These are phyloP conservation scores for Acholoe squamosa DNA, from an alignment of 2,888 invertebrate genomes.

Conservation along the genomic window DNA sequence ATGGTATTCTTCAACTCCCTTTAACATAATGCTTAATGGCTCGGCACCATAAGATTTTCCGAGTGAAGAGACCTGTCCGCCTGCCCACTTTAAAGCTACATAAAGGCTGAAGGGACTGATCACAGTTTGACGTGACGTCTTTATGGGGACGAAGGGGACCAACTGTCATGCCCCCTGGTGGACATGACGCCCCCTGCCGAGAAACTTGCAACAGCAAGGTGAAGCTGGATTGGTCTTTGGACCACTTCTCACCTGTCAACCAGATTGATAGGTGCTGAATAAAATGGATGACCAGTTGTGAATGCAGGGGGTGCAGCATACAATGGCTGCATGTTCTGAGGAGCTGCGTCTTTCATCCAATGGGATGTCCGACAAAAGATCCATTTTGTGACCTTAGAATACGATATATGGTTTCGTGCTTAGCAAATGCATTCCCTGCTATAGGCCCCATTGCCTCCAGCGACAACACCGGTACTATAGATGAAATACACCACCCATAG, in stretches of 20 bases:
- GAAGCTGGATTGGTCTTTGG: neutral
- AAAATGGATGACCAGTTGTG: neutral
- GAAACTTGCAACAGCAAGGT: neutral
- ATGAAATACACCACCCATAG: too few species aligned
- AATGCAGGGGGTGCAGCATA: too few species aligned
- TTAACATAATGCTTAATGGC: too few species aligned
- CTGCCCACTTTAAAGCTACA: neutral
- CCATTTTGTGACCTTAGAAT: too few species aligned
- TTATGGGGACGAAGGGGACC: neutral
- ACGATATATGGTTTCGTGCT: too few species aligned
- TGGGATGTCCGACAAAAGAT: too few species aligned
- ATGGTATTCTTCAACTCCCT: too few species aligned
- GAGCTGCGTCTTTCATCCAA: too few species aligned
- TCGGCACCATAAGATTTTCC: neutral
- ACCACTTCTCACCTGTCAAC: neutral
- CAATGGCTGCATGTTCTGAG: too few species aligned
- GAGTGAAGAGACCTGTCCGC: neutral
- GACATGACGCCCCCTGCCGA: neutral
- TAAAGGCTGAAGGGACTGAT: neutral
- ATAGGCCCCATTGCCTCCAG: too few species aligned
- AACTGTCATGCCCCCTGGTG: neutral
- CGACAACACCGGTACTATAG: too few species aligned
- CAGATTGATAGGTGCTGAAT: neutral
- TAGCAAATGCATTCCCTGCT: too few species aligned
- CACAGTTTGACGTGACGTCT: conserved; percentile 15